A percentile compares a stretch with the other conserved stretches of the same genome.
Evolutionary conservation across 2,888 invertebrate species (phyloP).

Genomic region (Chalcis sispes): DNA sequence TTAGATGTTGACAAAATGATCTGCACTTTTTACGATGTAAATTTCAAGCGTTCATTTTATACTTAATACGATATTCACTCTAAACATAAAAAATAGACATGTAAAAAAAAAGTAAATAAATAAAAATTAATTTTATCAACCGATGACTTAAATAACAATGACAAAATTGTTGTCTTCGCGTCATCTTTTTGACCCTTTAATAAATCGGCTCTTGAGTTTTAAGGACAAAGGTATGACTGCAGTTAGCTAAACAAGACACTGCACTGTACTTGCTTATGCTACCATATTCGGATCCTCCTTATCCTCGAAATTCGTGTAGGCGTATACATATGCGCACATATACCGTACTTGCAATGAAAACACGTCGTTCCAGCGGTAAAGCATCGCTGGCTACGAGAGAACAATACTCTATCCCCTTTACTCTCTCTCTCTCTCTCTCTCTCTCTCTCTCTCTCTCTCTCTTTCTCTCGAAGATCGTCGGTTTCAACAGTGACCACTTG

Average conservation of each 20-base stretch:
- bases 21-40: no score
- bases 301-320: background rate
- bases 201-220: conserved; percentile 18
- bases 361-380: no score
- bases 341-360: no score
- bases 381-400: background rate
- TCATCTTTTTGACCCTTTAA: conserved; percentile 5
- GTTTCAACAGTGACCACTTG: conserved; percentile 26
- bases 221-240: conserved; percentile 23
- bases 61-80: no score
- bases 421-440: no score
- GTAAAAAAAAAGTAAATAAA: no score
- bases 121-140: no score
- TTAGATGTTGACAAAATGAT: no score
- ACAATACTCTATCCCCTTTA: conserved; percentile 18
- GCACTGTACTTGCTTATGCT: background rate
- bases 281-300: background rate
- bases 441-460: no score
- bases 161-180: background rate
- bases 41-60: no score
- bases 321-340: background rate
- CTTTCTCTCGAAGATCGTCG: conserved; percentile 5
- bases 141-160: background rate
- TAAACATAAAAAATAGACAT: no score
- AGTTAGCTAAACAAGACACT: background rate